These are phyloP conservation scores for Tetraodon nigroviridis DNA, from an alignment of 2,113 vertebrate species.

Conservation along the genomic window DNA sequence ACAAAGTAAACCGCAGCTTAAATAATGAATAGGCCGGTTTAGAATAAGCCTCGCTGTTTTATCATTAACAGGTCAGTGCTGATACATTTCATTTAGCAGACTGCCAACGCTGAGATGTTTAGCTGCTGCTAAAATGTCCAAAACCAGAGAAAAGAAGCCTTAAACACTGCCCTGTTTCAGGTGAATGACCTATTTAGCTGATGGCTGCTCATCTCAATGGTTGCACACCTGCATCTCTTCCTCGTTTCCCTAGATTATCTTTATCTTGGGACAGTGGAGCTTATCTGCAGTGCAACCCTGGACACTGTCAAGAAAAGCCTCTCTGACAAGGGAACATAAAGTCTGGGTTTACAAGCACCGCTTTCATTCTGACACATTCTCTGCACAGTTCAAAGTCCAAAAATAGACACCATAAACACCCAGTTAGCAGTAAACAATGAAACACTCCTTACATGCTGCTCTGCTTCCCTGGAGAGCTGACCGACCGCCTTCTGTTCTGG, in stretches of 20 bases:
- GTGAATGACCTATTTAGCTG: conserved; percentile 26
- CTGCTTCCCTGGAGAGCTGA: conserved; percentile 59
- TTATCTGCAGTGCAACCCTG: conserved; percentile 12
- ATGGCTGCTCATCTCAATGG: conserved; percentile 12
- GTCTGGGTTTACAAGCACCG: too few relatives aligned
- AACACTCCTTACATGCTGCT: conserved; percentile 66
- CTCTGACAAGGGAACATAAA: too few relatives aligned
- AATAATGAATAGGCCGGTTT: conserved; percentile 12
- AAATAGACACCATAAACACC: conserved; percentile 1
- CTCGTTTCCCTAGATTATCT: conserved; percentile 19
- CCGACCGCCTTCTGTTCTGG: conserved; percentile 58
- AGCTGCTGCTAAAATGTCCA: conserved; percentile 3
- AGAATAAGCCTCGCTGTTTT: conserved; percentile 24
- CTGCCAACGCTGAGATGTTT: background rate
- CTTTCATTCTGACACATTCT: too few relatives aligned
- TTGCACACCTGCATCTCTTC: background rate
- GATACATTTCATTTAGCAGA: background rate
- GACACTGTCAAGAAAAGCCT: background rate
- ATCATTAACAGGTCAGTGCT: conserved; percentile 22
- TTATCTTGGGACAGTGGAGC: conserved; percentile 35
- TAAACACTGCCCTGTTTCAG: background rate
- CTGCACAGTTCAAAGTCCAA: conserved; percentile 1
- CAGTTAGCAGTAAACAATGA: conserved; percentile 42
- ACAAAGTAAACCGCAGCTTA: conserved; percentile 11
- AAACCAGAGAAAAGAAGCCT: background rate